These are phyloP conservation scores for Hippocampus kuda DNA, from an alignment of 2,797 vertebrate genomes.

Conservation along the genomic window DNA sequence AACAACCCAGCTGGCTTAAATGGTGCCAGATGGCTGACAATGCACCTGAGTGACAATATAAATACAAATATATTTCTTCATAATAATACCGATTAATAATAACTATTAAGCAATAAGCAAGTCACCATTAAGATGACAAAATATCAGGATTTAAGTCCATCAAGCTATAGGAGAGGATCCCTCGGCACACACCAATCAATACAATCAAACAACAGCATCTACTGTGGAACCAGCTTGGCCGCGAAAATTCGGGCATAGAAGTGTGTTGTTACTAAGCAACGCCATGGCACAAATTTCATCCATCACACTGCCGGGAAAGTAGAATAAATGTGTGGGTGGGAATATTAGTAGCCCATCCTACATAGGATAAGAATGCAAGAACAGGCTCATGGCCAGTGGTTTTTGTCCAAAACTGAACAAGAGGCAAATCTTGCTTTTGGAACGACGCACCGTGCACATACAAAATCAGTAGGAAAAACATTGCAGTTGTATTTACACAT, in stretches of 20 bases:
- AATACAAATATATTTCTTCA: neutral
- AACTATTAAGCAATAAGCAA: neutral
- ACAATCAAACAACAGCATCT: slow-evolving; percentile 27
- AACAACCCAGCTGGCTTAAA: neutral
- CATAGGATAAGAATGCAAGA: slow-evolving; percentile 12
- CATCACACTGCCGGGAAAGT: slow-evolving; percentile 40
- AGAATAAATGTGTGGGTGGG: slow-evolving; percentile 17
- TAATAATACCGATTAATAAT: neutral
- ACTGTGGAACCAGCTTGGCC: slow-evolving; percentile 33
- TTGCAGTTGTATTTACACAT: neutral
- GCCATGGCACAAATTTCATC: slow-evolving; percentile 45
- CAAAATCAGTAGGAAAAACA: slow-evolving; percentile 1
- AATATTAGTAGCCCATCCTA: slow-evolving; percentile 8
- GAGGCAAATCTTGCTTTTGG: slow-evolving; percentile 5
- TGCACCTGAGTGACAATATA: neutral
- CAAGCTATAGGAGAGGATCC: neutral
- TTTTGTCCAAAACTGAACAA: slow-evolving; percentile 27
- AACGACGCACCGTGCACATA: too few relatives aligned
- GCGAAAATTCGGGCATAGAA: slow-evolving; percentile 30
- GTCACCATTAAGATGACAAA: neutral
- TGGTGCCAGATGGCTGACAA: neutral
- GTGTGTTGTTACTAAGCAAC: slow-evolving; percentile 61
- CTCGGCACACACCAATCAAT: slow-evolving; percentile 20
- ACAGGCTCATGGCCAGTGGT: slow-evolving; percentile 26
- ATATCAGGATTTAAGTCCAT: neutral